Evolutionary conservation across 2,888 invertebrate species (phyloP).

Genomic region (Drosophila peninsularis): DNA sequence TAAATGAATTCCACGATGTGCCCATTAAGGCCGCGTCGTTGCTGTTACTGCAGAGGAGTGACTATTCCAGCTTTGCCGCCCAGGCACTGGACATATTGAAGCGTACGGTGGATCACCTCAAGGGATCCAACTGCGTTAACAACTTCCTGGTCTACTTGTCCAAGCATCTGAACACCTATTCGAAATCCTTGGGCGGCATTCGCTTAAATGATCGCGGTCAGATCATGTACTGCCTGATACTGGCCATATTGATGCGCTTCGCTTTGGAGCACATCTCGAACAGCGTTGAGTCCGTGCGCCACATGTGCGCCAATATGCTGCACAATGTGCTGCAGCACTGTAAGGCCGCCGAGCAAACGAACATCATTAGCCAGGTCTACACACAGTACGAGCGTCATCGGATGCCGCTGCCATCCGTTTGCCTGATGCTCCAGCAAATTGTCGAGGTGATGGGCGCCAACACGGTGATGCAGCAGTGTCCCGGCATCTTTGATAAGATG

Average conservation of each 20-base stretch:
- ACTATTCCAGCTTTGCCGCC: conserved; percentile 55
- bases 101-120: conserved; percentile 62
- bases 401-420: conserved; percentile 70
- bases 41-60: conserved; percentile 71
- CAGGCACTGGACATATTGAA: conserved; percentile 65
- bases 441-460: conserved; percentile 71
- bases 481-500: conserved; percentile 64
- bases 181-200: conserved; percentile 52
- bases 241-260: conserved; percentile 83
- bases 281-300: conserved; percentile 88
- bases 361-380: conserved; percentile 71
- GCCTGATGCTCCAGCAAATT: conserved; percentile 76
- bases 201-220: conserved; percentile 54
- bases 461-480: conserved; percentile 61
- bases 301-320: conserved; percentile 86
- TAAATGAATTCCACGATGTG: conserved; percentile 63
- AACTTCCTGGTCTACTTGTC: conserved; percentile 76
- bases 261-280: conserved; percentile 88
- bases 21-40: conserved; percentile 80
- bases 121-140: conserved; percentile 65
- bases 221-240: conserved; percentile 59
- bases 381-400: conserved; percentile 62
- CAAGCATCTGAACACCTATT: conserved; percentile 71
- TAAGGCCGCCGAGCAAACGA: conserved; percentile 63
- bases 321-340: conserved; percentile 85